Evolutionary conservation across 2,113 vertebrate species (phyloP).

Genomic region (Serilophus lunatus): DNA sequence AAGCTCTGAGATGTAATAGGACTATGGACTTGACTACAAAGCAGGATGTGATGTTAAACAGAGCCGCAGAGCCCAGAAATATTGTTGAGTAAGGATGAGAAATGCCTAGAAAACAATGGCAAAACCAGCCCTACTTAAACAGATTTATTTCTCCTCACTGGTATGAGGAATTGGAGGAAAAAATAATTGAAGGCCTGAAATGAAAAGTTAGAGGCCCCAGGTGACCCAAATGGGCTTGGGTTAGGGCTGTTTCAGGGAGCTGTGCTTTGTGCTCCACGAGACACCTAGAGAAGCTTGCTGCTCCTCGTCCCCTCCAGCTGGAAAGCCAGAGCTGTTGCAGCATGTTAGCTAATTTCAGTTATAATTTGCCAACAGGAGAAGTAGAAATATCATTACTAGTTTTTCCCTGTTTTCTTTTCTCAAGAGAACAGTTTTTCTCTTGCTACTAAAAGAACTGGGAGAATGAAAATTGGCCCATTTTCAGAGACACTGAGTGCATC

Average conservation of each 20-base stretch:
- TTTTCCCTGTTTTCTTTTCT: slow-evolving; percentile 18
- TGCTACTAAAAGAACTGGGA: not conserved
- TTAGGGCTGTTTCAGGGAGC: not conserved
- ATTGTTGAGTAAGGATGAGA: not conserved
- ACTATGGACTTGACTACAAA: not conserved
- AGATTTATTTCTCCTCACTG: not conserved
- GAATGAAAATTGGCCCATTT: not conserved
- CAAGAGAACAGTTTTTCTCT: slow-evolving; percentile 1
- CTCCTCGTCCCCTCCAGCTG: not conserved
- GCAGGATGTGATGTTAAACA: not conserved
- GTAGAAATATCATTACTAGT: slow-evolving; percentile 1
- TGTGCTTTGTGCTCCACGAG: accelerated
- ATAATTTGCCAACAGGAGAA: slow-evolving; percentile 10
- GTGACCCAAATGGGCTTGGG: not conserved
- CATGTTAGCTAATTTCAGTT: not conserved
- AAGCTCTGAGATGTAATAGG: not conserved
- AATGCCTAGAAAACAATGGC: not conserved
- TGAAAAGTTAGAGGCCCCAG: not conserved
- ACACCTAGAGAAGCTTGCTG: not conserved
- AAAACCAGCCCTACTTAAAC: not conserved
- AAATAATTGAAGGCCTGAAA: not conserved
- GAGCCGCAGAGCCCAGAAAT: not conserved
- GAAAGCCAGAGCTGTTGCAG: not conserved
- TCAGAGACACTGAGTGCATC: slow-evolving; percentile 2
- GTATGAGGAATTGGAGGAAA: not conserved